A percentile compares a stretch with the other conserved stretches of the same genome.
These are phyloP conservation scores for Chrysina gloriosa DNA, from an alignment of 2,888 invertebrate species.

Conservation along the genomic window DNA sequence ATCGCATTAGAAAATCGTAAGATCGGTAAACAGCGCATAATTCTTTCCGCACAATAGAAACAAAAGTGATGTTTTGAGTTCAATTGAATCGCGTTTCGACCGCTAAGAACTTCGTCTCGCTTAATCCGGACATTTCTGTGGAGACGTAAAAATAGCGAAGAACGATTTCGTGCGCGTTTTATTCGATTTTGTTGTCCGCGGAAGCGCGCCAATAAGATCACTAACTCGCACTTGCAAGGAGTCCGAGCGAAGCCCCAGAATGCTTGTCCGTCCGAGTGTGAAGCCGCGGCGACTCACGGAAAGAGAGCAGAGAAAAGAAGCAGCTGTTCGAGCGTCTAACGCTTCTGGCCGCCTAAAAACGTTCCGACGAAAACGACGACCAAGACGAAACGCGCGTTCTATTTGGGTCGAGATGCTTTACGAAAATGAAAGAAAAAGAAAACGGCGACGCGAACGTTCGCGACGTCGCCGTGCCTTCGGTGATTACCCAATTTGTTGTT, in stretches of 20 bases:
- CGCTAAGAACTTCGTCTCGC: slow-evolving; percentile 7
- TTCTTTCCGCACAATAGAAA: background rate
- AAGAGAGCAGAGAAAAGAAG: background rate
- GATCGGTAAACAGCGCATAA: background rate
- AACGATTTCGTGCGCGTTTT: background rate
- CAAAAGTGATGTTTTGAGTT: background rate
- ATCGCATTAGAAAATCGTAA: slow-evolving; percentile 1
- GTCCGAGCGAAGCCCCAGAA: slow-evolving; percentile 34
- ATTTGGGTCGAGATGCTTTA: slow-evolving; percentile 22
- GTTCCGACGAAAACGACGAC: slow-evolving; percentile 25
- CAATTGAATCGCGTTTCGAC: slow-evolving; percentile 19
- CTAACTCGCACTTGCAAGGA: slow-evolving; percentile 28
- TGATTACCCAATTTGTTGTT: slow-evolving; percentile 28
- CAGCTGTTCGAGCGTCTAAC: slow-evolving; percentile 15
- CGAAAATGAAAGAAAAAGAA: slow-evolving; percentile 30
- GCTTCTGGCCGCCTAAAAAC: background rate
- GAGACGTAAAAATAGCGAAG: slow-evolving; percentile 27
- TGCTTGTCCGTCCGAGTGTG: slow-evolving; percentile 23
- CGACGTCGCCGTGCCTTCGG: slow-evolving; percentile 24
- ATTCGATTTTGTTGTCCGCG: slow-evolving; percentile 3
- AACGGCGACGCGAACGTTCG: slow-evolving; percentile 9
- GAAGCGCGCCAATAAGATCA: slow-evolving; percentile 23
- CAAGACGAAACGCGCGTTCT: background rate
- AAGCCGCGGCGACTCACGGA: slow-evolving; percentile 9
- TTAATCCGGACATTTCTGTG: slow-evolving; percentile 16